Evolutionary conservation across 2,888 invertebrate genomes (phyloP).

Genomic region (Heliconius aoede): DNA sequence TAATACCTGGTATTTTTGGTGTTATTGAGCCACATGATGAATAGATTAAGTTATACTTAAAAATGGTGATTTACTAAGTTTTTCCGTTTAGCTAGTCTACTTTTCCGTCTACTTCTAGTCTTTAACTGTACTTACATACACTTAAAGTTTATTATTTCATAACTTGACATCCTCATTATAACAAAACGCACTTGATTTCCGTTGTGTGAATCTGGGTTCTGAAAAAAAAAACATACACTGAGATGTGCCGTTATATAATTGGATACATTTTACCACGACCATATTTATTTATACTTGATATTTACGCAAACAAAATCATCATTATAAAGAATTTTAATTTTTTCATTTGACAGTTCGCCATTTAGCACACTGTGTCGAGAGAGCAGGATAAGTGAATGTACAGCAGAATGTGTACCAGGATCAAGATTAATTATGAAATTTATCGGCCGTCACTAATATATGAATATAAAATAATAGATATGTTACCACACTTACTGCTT

Average conservation of each 20-base stretch:
- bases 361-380: too few relatives aligned
- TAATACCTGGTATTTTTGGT: not conserved
- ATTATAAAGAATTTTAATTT: too few relatives aligned
- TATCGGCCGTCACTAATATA: not conserved
- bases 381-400: too few relatives aligned
- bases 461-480: not conserved
- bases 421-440: not conserved
- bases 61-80: not conserved
- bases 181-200: conserved; percentile 40
- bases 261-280: too few relatives aligned
- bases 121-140: not conserved
- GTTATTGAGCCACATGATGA: not conserved
- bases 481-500: conserved; percentile 38
- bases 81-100: not conserved
- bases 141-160: conserved; percentile 31
- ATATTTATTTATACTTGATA: too few relatives aligned
- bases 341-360: too few relatives aligned
- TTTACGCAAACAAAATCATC: too few relatives aligned
- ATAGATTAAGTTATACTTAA: not conserved
- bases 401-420: too few relatives aligned
- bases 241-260: not conserved
- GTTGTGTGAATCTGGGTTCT: conserved; percentile 33
- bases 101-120: too few relatives aligned
- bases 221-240: conserved; percentile 27
- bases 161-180: conserved; percentile 43